Percentiles rank a stretch among this genome's conserved stretches.
These are phyloP conservation scores for Chironex yamaguchii DNA, from an alignment of 30 jellyfish, hydroid and myxozoan genomes.

Conservation along the genomic window DNA sequence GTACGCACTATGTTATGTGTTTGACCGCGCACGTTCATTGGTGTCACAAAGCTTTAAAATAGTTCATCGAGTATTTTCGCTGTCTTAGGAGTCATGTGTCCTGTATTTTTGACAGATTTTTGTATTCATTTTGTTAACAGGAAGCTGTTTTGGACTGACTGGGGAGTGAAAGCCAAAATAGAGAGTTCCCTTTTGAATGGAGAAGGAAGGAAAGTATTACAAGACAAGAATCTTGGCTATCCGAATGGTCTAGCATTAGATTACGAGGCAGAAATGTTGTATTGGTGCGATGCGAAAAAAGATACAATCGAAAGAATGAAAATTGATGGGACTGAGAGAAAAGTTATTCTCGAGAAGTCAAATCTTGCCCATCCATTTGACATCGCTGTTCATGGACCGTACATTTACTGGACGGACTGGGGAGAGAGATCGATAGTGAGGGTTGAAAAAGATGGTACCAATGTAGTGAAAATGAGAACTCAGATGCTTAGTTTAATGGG, in stretches of 20 bases:
- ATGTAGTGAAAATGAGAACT: constrained; percentile 50
- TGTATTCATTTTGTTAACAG: constrained; percentile 25
- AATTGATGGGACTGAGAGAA: constrained; percentile 62
- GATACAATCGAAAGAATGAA: constrained; percentile 71
- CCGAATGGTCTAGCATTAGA: constrained; percentile 93
- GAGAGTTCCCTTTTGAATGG: constrained; percentile 86
- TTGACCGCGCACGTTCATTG: too few relatives aligned
- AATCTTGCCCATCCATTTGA: constrained; percentile 87
- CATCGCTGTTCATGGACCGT: constrained; percentile 39
- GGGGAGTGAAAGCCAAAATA: constrained; percentile 89
- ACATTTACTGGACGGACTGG: constrained; percentile 96
- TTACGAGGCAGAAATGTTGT: constrained; percentile 57
- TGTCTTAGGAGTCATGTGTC: too few relatives aligned
- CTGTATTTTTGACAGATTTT: too few relatives aligned
- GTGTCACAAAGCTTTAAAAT: too few relatives aligned
- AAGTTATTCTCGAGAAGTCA: constrained; percentile 5
- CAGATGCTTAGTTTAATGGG: constrained; percentile 89
- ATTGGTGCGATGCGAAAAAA: constrained; percentile 94
- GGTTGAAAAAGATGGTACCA: constrained; percentile 26
- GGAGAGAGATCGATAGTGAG: constrained; percentile 64
- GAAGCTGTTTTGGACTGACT: constrained; percentile 92
- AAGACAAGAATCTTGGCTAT: constrained; percentile 44
- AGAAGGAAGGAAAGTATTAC: constrained; percentile 59
- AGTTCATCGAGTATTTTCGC: too few relatives aligned
- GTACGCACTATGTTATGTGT: too few relatives aligned